phyloP scores from a whole-genome alignment of 2,888 invertebrate genomes.

The Odiellus spinosus region DNA sequence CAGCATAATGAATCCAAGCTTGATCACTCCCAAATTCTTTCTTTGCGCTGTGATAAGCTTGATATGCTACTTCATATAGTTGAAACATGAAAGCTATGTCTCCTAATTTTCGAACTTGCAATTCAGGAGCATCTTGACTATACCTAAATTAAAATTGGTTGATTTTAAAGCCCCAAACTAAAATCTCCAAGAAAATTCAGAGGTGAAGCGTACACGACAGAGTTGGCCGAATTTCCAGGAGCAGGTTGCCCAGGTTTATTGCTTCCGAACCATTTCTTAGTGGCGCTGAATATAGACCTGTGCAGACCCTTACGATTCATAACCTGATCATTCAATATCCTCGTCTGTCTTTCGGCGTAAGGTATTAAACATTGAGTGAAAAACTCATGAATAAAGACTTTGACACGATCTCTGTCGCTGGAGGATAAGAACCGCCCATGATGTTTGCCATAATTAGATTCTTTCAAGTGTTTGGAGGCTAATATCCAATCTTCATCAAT shows the following conservation, averaged over 20 bases:
- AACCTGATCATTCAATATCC: conserved; percentile 56
- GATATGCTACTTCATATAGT: conserved; percentile 77
- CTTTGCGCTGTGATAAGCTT: conserved; percentile 90
- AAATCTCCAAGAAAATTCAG: conserved; percentile 1
- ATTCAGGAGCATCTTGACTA: conserved; percentile 48
- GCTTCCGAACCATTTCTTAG: conserved; percentile 87
- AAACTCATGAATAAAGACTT: conserved; percentile 72
- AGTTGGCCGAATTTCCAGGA: conserved; percentile 49
- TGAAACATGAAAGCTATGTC: conserved; percentile 95
- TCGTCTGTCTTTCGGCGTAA: conserved; percentile 76
- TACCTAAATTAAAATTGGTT: conserved; percentile 24
- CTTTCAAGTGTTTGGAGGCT: too few species aligned
- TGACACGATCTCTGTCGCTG: conserved; percentile 68
- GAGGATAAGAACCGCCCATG: conserved; percentile 48
- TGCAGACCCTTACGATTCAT: conserved; percentile 62
- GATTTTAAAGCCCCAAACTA: conserved; percentile 32
- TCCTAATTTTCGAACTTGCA: conserved; percentile 79
- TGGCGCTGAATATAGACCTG: conserved; percentile 78
- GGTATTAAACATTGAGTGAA: conserved; percentile 69
- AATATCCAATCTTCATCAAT: too few species aligned
- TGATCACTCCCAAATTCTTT: conserved; percentile 91
- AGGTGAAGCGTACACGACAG: conserved; percentile 53
- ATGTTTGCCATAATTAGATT: conserved; percentile 6
- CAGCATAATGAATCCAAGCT: conserved; percentile 93
- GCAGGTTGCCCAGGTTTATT: conserved; percentile 56